Evolutionary conservation across 92 coral and sea anemone genomes (phyloP).

Genomic region (Isaurus tuberculatus): DNA sequence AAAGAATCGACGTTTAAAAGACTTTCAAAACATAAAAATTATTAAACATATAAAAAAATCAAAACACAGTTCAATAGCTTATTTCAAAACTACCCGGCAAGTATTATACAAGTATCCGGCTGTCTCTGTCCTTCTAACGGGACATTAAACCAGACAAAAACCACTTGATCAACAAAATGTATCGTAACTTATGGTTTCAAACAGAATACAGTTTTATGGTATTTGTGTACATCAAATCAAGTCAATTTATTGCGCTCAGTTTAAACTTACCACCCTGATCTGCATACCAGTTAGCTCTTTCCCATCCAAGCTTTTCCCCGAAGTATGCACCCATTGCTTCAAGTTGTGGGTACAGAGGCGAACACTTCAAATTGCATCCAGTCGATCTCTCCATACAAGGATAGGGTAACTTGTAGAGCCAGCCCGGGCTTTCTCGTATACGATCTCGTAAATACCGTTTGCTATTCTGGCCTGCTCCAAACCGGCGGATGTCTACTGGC

Average conservation of each 20-base stretch:
- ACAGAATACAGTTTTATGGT: too few species aligned
- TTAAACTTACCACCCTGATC: slow-evolving; percentile 15
- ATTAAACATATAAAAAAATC: too few species aligned
- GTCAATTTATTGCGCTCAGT: background rate
- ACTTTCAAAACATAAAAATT: too few species aligned
- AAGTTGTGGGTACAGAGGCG: slow-evolving; percentile 56
- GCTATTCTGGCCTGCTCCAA: slow-evolving; percentile 80
- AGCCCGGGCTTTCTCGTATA: slow-evolving; percentile 74
- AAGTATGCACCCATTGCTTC: slow-evolving; percentile 58
- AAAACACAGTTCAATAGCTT: too few species aligned
- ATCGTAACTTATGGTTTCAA: too few species aligned
- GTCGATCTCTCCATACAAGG: slow-evolving; percentile 69
- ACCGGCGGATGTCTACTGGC: slow-evolving; percentile 90
- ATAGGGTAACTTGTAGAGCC: slow-evolving; percentile 70
- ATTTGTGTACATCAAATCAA: background rate
- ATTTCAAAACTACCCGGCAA: too few species aligned
- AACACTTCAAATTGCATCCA: slow-evolving; percentile 55
- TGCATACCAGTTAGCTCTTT: slow-evolving; percentile 57
- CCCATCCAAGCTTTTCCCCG: slow-evolving; percentile 58
- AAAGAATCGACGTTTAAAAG: too few species aligned
- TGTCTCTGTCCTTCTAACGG: too few species aligned
- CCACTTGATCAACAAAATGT: too few species aligned
- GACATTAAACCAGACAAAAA: too few species aligned
- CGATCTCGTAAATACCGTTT: slow-evolving; percentile 86
- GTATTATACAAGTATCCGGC: too few species aligned